Conservation (phyloP, 1,140 invertebrate genomes). For the Doryteuthis pealeii region DNA sequence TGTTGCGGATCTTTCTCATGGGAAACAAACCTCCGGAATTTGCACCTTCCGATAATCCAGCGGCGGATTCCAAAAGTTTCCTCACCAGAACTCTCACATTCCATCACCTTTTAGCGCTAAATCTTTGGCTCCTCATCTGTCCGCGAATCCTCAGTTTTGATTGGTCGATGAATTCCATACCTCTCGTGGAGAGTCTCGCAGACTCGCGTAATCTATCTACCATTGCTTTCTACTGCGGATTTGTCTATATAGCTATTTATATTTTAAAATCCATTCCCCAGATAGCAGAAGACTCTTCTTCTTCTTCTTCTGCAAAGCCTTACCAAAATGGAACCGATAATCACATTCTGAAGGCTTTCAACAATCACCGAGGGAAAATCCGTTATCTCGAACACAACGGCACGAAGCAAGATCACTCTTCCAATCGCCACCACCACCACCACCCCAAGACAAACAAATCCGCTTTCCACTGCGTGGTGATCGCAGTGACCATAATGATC, state of each 20-base stretch:
- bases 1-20: conserved; percentile 85
- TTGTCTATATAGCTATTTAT: conserved; percentile 60
- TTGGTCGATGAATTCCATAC: conserved; percentile 97
- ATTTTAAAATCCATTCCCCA: conserved; percentile 30
- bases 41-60: conserved; percentile 71
- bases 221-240: conserved; percentile 69
- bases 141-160: conserved; percentile 92
- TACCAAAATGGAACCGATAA: neutral
- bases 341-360: neutral
- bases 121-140: conserved; percentile 85
- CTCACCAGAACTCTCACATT: conserved; percentile 81
- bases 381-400: neutral
- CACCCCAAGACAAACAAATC: conserved; percentile 27
- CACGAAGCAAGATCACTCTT: neutral
- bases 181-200: conserved; percentile 76
- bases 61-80: conserved; percentile 73
- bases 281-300: neutral
- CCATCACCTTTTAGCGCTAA: conserved; percentile 85
- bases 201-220: conserved; percentile 85
- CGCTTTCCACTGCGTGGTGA: conserved; percentile 17
- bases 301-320: neutral
- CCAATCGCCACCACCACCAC: neutral
- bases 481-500: conserved; percentile 74
- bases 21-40: conserved; percentile 93
- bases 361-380: neutral